Evolutionary conservation across 1,140 invertebrate genomes (phyloP).

Genomic region (Sminthurinus signatus): DNA sequence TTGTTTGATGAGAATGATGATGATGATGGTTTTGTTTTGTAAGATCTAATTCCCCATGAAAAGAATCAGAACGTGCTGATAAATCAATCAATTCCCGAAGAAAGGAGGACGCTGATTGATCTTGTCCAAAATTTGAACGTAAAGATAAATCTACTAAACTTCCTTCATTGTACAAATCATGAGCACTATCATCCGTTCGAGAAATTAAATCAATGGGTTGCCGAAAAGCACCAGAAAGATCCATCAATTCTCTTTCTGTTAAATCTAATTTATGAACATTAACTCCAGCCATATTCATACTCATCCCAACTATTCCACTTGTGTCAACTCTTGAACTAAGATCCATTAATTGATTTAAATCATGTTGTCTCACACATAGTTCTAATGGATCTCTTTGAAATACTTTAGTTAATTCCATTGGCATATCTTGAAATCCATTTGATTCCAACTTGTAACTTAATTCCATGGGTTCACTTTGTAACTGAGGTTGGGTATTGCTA

Average conservation of each 20-base stretch:
- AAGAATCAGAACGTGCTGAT: slow-evolving; percentile 25
- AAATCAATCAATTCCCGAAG: slow-evolving; percentile 35
- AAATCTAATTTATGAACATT: slow-evolving; percentile 16
- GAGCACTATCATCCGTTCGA: slow-evolving; percentile 18
- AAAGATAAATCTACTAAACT: slow-evolving; percentile 31
- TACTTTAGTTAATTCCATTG: slow-evolving; percentile 39
- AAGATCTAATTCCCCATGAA: slow-evolving; percentile 25
- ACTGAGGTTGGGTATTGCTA: neutral
- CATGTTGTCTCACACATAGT: slow-evolving; percentile 35
- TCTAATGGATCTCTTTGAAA: slow-evolving; percentile 39
- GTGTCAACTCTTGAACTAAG: slow-evolving; percentile 29
- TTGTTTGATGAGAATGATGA: slow-evolving; percentile 14
- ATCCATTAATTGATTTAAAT: slow-evolving; percentile 36
- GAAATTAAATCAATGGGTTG: slow-evolving; percentile 37
- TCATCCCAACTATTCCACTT: slow-evolving; percentile 11
- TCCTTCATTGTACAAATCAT: slow-evolving; percentile 28
- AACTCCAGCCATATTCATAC: slow-evolving; percentile 9
- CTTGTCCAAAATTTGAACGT: slow-evolving; percentile 32
- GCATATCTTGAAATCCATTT: slow-evolving; percentile 35
- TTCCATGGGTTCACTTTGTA: slow-evolving; percentile 37
- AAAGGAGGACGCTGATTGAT: slow-evolving; percentile 32
- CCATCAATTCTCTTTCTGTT: slow-evolving; percentile 24
- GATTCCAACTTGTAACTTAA: slow-evolving; percentile 35
- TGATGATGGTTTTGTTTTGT: slow-evolving; percentile 17
- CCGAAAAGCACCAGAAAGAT: slow-evolving; percentile 33